Evolutionary conservation across 2,797 vertebrate genomes (phyloP), one percentile per base, ranked within the genome.

Genomic region (Lerista edwardsae): DNA sequence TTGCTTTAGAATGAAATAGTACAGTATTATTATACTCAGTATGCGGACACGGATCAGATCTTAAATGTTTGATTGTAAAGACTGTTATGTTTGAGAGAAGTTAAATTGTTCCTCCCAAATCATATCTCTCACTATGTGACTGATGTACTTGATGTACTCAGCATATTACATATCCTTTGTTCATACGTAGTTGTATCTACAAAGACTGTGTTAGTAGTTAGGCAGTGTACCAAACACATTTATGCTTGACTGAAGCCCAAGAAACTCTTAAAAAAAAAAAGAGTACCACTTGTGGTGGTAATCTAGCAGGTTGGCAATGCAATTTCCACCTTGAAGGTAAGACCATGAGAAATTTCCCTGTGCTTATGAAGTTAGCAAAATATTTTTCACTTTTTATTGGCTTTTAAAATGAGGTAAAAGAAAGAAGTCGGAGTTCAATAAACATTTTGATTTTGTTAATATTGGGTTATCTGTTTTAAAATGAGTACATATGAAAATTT

Each of bases 331-430:
- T 59, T 44, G 85, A 7, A 44, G 31, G 17, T 62, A 85, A 25
- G 84, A 68, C 31, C 71, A 5, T 85, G 44, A 80, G 44, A 83
- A 0, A 87, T 57, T 71, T 1, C 6, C 3, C 3, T 14, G 1
- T 82, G 17, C 6, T 29, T 86, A 2, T 79, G 86, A 82, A 79
- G 39, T 62, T 23, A 87, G 65, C 14, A 36, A 76, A 75, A 17
- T 34, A 67, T 27, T 80, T 93, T 82, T 88, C 80, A 51, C 3
- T 36, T 17, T 25, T n/a, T 39, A 62, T 55, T 68, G 12, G 21
- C 23, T 25, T 27, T 68, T 34, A 27, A 17, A 15, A 55, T 69
- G 27, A 68, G 44, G 21, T 34, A 12, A n/a, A 68, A 9, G 31
- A 31, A 68, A 31, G 7, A 7, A 14, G 59, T 15, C 41, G 25